These are phyloP conservation scores for Bos taurus DNA, from an alignment of 2,113 vertebrate species.

Conservation along the genomic window DNA sequence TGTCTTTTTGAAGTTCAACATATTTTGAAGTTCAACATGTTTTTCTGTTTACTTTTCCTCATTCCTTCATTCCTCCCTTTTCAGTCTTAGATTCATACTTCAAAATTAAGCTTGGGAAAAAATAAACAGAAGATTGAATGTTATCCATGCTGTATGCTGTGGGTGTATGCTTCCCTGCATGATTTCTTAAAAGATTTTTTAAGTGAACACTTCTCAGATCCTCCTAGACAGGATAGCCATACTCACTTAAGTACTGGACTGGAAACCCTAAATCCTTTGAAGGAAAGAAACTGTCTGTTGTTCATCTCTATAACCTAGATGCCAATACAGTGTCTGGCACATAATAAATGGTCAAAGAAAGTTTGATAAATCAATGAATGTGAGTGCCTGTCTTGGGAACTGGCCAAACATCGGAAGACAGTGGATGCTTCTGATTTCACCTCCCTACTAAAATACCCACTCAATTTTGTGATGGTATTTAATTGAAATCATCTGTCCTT, in stretches of 20 bases:
- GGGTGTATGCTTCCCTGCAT: not conserved
- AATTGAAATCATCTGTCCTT: not conserved
- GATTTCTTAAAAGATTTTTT: not conserved
- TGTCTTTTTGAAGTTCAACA: not conserved
- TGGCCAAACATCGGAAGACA: not conserved
- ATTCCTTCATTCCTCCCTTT: not conserved
- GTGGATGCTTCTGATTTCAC: not conserved
- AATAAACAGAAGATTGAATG: not conserved
- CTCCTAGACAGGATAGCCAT: not conserved
- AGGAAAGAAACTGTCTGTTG: not conserved
- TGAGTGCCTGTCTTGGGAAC: not conserved
- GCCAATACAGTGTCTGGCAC: not conserved
- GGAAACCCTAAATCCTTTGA: not conserved
- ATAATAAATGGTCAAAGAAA: not conserved
- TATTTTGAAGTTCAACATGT: not conserved
- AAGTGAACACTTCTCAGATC: not conserved
- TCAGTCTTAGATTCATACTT: not conserved
- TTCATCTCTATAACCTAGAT: not conserved
- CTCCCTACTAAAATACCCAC: not conserved
- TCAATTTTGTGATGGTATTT: not conserved
- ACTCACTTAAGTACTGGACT: not conserved
- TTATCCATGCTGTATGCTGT: not conserved
- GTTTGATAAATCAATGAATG: not conserved
- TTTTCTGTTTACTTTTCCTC: not conserved
- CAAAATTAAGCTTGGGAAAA: not conserved